phyloP scores from a whole-genome alignment of 2,888 invertebrate species.

The Pyrgus malvae region DNA sequence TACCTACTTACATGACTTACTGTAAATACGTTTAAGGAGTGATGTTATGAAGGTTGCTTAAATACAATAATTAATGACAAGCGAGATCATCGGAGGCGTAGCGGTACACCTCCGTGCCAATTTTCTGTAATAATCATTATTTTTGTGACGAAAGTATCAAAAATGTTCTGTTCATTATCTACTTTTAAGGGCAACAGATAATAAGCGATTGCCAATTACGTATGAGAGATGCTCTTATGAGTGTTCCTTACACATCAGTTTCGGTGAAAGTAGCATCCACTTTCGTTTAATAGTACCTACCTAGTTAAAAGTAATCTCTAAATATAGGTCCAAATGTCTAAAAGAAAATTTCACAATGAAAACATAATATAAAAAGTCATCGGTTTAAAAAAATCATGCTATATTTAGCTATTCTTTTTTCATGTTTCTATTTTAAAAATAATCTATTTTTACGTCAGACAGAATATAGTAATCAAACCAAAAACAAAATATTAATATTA shows the following conservation, averaged over 20 bases:
- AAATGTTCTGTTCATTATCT: constrained; percentile 7
- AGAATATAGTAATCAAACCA: too few species aligned
- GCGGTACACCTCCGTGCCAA: constrained; percentile 10
- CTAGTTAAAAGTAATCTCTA: too few species aligned
- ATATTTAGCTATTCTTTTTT: too few species aligned
- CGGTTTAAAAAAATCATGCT: too few species aligned
- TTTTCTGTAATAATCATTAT: constrained; percentile 24
- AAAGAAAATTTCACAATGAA: too few species aligned
- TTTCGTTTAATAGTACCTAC: background rate
- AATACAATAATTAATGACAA: constrained; percentile 23
- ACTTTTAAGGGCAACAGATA: constrained; percentile 17
- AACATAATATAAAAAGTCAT: too few species aligned
- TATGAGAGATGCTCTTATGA: constrained; percentile 12
- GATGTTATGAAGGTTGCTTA: constrained; percentile 13
- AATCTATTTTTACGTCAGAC: too few species aligned
- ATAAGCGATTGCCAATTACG: constrained; percentile 11
- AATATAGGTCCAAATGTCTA: too few species aligned
- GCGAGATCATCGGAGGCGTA: constrained; percentile 13
- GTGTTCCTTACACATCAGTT: background rate
- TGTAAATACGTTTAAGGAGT: constrained; percentile 6
- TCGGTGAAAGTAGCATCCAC: constrained; percentile 1
- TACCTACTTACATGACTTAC: too few species aligned
- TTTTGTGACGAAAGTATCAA: constrained; percentile 10
- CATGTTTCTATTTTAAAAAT: too few species aligned
- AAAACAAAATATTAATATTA: background rate